These are phyloP conservation scores for Conus canariensis DNA, from an alignment of 2,888 invertebrate species.

Conservation along the genomic window DNA sequence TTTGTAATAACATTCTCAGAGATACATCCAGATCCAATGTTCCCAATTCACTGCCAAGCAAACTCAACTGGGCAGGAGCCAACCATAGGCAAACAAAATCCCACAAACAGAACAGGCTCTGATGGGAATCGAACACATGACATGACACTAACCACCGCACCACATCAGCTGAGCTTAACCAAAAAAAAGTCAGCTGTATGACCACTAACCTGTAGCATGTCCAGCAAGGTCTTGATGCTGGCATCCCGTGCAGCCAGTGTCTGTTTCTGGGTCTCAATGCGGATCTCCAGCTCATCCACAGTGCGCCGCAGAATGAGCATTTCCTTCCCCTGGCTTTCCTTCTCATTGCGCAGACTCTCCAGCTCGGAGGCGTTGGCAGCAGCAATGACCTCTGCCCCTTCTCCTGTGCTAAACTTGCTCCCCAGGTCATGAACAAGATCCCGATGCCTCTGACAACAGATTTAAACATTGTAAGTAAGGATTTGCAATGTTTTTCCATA, in stretches of 20 bases:
- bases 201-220: slow-evolving; percentile 89
- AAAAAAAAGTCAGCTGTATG: no score
- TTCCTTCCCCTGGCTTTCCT: slow-evolving; percentile 90
- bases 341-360: slow-evolving; percentile 89
- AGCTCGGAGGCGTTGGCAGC: slow-evolving; percentile 56
- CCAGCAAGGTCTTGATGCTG: slow-evolving; percentile 98
- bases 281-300: slow-evolving; percentile 92
- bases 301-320: slow-evolving; percentile 72
- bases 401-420: slow-evolving; percentile 25
- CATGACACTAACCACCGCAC: no score
- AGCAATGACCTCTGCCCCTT: slow-evolving; percentile 40
- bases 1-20: no score
- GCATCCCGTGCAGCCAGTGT: slow-evolving; percentile 97
- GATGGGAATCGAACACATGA: no score
- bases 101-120: no score
- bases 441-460: slow-evolving; percentile 63
- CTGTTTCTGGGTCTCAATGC: slow-evolving; percentile 98
- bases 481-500: no score
- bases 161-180: no score
- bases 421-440: slow-evolving; percentile 87
- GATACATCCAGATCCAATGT: no score
- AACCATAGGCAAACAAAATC: no score
- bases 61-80: no score
- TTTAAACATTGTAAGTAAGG: not conserved
- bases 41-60: no score